Conservation (phyloP, 1,140 invertebrate species). For the Hermetia illucens region DNA sequence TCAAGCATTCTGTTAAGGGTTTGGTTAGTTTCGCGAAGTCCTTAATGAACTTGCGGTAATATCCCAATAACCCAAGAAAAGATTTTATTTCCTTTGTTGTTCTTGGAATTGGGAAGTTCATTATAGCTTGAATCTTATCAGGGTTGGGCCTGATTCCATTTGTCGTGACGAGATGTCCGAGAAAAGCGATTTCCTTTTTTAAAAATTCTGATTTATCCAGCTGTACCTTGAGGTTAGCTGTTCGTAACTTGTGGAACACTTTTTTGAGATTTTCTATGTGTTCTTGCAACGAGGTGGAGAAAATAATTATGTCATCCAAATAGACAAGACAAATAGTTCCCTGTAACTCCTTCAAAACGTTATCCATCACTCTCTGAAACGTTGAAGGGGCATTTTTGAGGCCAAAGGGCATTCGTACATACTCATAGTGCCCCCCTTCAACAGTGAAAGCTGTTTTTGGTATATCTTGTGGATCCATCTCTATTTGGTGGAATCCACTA, state of each 20-base stretch:
- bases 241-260: slow-evolving; percentile 11
- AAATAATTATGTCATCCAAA: slow-evolving; percentile 12
- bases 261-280: slow-evolving; percentile 8
- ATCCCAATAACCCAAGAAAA: slow-evolving; percentile 14
- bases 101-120: no score
- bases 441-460: no score
- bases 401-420: no score
- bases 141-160: no score
- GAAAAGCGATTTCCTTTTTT: slow-evolving; percentile 16
- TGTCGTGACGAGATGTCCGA: slow-evolving; percentile 17
- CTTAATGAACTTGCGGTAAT: slow-evolving; percentile 11
- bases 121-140: no score
- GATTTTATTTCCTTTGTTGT: slow-evolving; percentile 12
- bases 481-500: slow-evolving; percentile 36
- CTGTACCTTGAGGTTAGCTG: slow-evolving; percentile 18
- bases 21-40: slow-evolving; percentile 15
- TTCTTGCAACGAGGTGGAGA: slow-evolving; percentile 10
- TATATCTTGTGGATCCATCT: slow-evolving; percentile 19
- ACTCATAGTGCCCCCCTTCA: no score
- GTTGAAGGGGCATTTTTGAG: no score
- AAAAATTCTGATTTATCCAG: slow-evolving; percentile 18
- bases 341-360: no score
- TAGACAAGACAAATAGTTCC: slow-evolving; percentile 11
- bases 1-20: slow-evolving; percentile 13
- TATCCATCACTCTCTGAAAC: no score